phyloP scores from a whole-genome alignment of 2,888 invertebrate genomes.

The Hyles lineata region DNA sequence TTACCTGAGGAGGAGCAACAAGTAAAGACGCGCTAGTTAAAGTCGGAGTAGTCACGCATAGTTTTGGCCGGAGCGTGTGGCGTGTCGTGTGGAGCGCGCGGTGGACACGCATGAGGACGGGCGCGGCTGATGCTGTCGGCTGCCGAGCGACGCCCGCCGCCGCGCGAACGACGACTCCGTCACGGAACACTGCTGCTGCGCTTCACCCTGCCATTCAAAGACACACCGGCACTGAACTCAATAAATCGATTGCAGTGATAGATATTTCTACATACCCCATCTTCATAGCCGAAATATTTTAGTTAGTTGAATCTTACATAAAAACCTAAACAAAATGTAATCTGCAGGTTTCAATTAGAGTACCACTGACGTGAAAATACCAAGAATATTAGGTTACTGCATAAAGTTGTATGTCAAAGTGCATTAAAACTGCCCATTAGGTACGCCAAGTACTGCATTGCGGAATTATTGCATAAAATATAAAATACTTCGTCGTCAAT shows the following conservation, averaged over 20 bases:
- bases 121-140: slow-evolving; percentile 33
- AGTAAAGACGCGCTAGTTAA: not conserved
- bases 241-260: not conserved
- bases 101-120: slow-evolving; percentile 37
- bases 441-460: not conserved
- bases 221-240: not conserved
- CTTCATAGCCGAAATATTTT: too few species aligned
- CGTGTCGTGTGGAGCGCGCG: slow-evolving; percentile 23
- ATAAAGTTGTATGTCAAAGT: not conserved
- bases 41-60: slow-evolving; percentile 8
- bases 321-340: too few species aligned
- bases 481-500: not conserved
- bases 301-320: too few species aligned
- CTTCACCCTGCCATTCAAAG: slow-evolving; percentile 28
- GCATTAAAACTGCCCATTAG: not conserved
- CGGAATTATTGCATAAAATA: not conserved
- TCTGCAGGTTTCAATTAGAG: too few species aligned
- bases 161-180: slow-evolving; percentile 24
- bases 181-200: slow-evolving; percentile 31
- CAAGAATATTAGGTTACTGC: too few species aligned
- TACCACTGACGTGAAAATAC: too few species aligned
- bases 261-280: too few species aligned
- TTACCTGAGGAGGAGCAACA: not conserved
- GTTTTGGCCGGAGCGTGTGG: not conserved
- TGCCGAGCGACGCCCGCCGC: slow-evolving; percentile 33